A percentile compares a stretch with the other conserved stretches of the same genome.
Evolutionary conservation across 2,888 invertebrate genomes (phyloP).

Genomic region (Chrysina gloriosa): DNA sequence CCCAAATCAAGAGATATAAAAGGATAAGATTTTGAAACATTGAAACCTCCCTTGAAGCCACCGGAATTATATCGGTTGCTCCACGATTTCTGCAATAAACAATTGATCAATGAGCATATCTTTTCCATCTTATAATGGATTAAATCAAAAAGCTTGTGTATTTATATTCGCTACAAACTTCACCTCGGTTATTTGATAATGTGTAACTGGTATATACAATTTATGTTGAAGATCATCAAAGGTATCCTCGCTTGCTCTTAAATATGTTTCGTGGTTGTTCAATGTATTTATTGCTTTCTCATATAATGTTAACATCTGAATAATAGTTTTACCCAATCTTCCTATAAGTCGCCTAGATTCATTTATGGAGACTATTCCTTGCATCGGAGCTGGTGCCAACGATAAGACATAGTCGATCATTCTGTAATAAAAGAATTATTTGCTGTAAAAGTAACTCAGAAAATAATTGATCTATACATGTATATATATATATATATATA

Average conservation of each 20-base stretch:
- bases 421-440: constrained; percentile 4
- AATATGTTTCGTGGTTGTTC: constrained; percentile 14
- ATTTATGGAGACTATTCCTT: constrained; percentile 27
- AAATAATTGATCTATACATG: not conserved
- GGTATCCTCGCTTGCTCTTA: constrained; percentile 1
- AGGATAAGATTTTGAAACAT: not conserved
- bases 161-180: not conserved
- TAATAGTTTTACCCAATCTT: constrained; percentile 27
- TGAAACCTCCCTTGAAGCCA: not conserved
- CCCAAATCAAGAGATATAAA: constrained; percentile 18
- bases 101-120: not conserved
- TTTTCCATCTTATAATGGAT: not conserved
- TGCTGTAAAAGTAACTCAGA: not conserved
- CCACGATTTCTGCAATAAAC: constrained; percentile 13
- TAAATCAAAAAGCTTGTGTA: not conserved
- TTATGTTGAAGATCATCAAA: constrained; percentile 33
- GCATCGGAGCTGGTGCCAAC: constrained; percentile 17
- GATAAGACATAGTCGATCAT: constrained; percentile 34
- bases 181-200: constrained; percentile 17
- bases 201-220: constrained; percentile 53
- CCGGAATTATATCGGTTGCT: not conserved
- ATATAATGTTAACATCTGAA: constrained; percentile 3
- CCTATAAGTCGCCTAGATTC: constrained; percentile 35
- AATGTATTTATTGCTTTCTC: constrained; percentile 28
- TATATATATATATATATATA: too few species aligned